Percentiles rank a stretch among this genome's conserved stretches.
phyloP scores from a whole-genome alignment of 2,888 invertebrate genomes.

The Halocaridina rubra region DNA sequence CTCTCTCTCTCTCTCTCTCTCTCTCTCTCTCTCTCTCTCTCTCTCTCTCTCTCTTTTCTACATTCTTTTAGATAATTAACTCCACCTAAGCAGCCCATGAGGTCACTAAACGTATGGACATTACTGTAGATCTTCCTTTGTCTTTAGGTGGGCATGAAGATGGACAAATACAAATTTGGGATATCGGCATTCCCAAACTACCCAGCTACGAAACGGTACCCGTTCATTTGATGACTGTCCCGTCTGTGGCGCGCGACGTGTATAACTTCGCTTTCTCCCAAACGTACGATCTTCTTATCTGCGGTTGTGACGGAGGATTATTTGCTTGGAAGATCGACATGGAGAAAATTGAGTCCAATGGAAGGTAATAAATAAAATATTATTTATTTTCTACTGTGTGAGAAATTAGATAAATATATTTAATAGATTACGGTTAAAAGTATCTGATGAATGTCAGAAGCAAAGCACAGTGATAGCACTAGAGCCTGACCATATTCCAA shows the following conservation, averaged over 20 bases:
- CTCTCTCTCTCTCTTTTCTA: not conserved
- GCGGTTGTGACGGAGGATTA: constrained; percentile 64
- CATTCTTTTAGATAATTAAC: too few relatives aligned
- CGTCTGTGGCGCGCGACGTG: constrained; percentile 53
- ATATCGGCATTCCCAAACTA: constrained; percentile 58
- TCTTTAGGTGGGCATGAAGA: constrained; percentile 65
- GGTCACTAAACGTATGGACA: not conserved
- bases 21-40: not conserved
- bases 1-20: not conserved
- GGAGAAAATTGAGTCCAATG: constrained; percentile 45
- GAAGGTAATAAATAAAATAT: constrained; percentile 15
- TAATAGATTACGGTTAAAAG: too few relatives aligned
- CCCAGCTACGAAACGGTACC: constrained; percentile 60
- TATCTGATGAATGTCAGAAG: too few relatives aligned
- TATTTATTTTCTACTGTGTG: not conserved
- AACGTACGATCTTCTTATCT: constrained; percentile 59
- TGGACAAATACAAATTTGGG: constrained; percentile 65
- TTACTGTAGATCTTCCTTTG: too few relatives aligned
- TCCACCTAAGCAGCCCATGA: too few relatives aligned
- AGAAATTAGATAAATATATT: too few relatives aligned
- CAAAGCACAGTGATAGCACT: too few relatives aligned
- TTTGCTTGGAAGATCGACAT: constrained; percentile 63
- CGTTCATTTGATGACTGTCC: constrained; percentile 41
- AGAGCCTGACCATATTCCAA: too few relatives aligned
- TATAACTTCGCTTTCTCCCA: constrained; percentile 62